Conservation (phyloP, 37 sponge, comb jelly and placozoan genomes). For the Axinella damicornis region DNA sequence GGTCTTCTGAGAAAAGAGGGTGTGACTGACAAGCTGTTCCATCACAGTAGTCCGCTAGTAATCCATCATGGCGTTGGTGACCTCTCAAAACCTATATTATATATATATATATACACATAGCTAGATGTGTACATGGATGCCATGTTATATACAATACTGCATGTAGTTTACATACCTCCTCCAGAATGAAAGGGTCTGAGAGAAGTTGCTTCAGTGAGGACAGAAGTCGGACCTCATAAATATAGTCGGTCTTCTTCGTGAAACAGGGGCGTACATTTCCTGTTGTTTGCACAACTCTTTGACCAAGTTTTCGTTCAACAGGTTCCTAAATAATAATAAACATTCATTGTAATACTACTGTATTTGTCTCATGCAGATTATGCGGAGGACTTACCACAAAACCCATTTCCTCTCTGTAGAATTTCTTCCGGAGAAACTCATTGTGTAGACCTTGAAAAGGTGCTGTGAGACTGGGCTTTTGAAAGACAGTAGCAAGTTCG, state of each 20-base stretch:
- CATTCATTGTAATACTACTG: too few species aligned
- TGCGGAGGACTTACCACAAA: conserved; percentile 9
- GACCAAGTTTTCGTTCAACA: too few species aligned
- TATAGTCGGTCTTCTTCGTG: background rate
- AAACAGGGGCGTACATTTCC: too few species aligned
- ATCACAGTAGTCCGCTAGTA: conserved; percentile 39
- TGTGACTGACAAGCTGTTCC: conserved; percentile 14
- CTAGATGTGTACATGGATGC: background rate
- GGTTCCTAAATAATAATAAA: too few species aligned
- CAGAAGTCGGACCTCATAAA: conserved; percentile 17
- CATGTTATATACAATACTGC: background rate
- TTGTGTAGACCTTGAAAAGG: conserved; percentile 24
- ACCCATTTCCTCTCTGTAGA: background rate
- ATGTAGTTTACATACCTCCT: conserved; percentile 1
- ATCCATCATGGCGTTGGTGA: conserved; percentile 23
- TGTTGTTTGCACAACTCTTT: too few species aligned
- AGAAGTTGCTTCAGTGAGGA: conserved; percentile 12
- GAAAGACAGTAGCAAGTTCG: background rate
- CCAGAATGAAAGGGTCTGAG: conserved; percentile 2
- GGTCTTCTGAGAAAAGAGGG: background rate
- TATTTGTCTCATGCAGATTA: too few species aligned
- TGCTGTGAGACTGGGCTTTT: background rate
- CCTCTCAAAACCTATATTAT: conserved; percentile 26
- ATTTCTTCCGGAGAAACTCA: background rate
- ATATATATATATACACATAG: background rate